Evolutionary conservation across 1,140 invertebrate genomes (phyloP).

Genomic region (Trichomalopsis sarcophagae): DNA sequence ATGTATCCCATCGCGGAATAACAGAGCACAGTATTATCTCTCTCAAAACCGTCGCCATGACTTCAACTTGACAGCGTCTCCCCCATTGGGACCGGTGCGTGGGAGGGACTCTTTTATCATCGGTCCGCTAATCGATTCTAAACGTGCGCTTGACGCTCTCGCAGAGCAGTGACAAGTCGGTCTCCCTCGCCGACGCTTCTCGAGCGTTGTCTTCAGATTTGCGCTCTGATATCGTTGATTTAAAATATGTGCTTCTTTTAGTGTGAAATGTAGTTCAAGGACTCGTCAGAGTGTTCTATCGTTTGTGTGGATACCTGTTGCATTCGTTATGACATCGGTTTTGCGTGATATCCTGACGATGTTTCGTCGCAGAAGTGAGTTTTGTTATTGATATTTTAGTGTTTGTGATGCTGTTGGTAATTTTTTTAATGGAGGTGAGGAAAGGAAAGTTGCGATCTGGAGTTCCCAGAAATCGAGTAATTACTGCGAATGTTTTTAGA

Average conservation of each 20-base stretch:
- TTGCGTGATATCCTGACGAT: not conserved
- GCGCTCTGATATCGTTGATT: not conserved
- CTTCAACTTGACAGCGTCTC: not conserved
- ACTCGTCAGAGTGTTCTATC: not conserved
- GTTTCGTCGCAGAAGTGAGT: constrained; percentile 37
- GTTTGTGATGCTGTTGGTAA: not conserved
- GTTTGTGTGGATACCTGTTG: not conserved
- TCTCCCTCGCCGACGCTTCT: not conserved
- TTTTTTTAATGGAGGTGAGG: not conserved
- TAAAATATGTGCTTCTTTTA: not conserved
- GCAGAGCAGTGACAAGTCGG: constrained; percentile 33
- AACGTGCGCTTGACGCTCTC: not conserved
- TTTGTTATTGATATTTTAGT: not conserved
- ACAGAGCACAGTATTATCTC: not conserved
- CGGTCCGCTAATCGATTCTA: constrained; percentile 41
- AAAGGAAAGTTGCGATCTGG: not conserved
- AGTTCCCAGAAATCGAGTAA: too few relatives aligned
- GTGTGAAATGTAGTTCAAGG: constrained; percentile 23
- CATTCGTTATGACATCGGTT: constrained; percentile 6
- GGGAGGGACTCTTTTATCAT: constrained; percentile 24
- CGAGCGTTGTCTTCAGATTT: constrained; percentile 14
- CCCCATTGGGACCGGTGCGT: not conserved
- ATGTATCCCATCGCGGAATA: not conserved
- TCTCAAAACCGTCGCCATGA: not conserved
- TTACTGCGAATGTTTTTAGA: too few relatives aligned